Evolutionary conservation across 2,797 vertebrate species (phyloP), one percentile per base, ranked within the genome.

Genomic region (Tauraco hartlaubi): DNA sequence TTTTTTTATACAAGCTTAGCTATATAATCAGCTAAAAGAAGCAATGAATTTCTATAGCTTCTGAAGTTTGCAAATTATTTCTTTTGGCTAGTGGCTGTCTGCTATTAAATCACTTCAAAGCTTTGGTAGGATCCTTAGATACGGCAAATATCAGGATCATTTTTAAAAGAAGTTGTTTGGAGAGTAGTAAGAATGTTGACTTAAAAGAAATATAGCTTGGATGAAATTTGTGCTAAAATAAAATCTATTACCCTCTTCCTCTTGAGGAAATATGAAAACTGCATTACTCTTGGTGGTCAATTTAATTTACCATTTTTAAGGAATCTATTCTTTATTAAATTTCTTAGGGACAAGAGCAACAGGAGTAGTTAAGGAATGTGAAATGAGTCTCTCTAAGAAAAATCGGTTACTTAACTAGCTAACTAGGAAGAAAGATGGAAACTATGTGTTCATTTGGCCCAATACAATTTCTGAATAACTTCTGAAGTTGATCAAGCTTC

Each of bases 1-100:
- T 88, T 90, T 62, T 64, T 94, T 92, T 85, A 17, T 88, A 37
- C 84, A 88, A 87, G 81, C 68, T 86, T 81, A 63, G 56, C 52
- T 73, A 26, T 73, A 76, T 89, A 87, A 88, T 92, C 67, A 61
- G 39, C 55, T 85, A 78, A 93, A 88, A 86, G 67, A 85, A 46
- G 48, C 64, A 90, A 52, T 61, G 5, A 67, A 79, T 91, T 90
- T 89, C 44, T 92, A 6, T 63, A 90, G 80, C 59, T 73, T 88
- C 58, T 55, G 55, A 66, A 73, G 51, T 91, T 75, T 81, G 58
- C 43, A 81, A 69, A 52, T 81, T 0, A 9, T 84, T 85, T 78
- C 63, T 89, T 85, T 46, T 88, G 21, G 39, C 46, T 61, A 69
- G 28, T 73, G 66, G 37, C 46, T 25, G 3, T 71, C 41, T 83